A percentile compares a stretch with the other conserved stretches of the same genome.
These are phyloP conservation scores for Karalla daura DNA, from an alignment of 2,797 vertebrate species.

Conservation along the genomic window DNA sequence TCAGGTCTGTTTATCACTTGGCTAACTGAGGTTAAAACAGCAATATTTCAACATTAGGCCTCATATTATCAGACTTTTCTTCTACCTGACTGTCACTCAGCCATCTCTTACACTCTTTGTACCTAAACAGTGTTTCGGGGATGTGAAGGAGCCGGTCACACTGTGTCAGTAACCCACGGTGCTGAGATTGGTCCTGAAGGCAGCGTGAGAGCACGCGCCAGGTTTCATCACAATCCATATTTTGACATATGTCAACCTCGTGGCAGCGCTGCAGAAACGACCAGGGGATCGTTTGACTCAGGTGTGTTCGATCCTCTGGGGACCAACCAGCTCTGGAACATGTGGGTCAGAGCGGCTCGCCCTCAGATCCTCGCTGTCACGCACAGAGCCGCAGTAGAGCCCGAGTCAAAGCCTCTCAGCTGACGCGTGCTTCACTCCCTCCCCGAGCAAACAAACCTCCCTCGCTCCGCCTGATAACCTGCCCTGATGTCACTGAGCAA, in stretches of 20 bases:
- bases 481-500: conserved; percentile 61
- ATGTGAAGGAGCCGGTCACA: too few species aligned
- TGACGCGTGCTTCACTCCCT: conserved; percentile 25
- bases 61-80: too few species aligned
- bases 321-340: not conserved
- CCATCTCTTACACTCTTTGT: too few species aligned
- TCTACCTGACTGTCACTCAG: too few species aligned
- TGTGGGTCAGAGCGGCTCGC: not conserved
- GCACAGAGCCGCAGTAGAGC: not conserved
- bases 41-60: too few species aligned
- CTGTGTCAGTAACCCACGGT: too few species aligned
- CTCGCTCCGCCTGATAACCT: conserved; percentile 51
- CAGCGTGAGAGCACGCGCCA: not conserved
- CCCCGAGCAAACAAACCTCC: conserved; percentile 57
- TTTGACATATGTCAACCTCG: not conserved
- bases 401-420: conserved; percentile 20
- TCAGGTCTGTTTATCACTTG: too few species aligned
- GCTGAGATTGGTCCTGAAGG: not conserved
- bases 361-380: not conserved
- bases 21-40: too few species aligned
- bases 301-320: not conserved
- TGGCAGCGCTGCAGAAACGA: not conserved
- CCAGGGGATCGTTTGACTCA: too few species aligned
- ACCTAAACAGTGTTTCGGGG: too few species aligned
- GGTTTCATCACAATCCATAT: not conserved